A percentile compares a stretch with the other conserved stretches of the same genome.
Conservation (phyloP, 64 coral and sea anemone species). For the Dendrophyllia cribrosa region DNA sequence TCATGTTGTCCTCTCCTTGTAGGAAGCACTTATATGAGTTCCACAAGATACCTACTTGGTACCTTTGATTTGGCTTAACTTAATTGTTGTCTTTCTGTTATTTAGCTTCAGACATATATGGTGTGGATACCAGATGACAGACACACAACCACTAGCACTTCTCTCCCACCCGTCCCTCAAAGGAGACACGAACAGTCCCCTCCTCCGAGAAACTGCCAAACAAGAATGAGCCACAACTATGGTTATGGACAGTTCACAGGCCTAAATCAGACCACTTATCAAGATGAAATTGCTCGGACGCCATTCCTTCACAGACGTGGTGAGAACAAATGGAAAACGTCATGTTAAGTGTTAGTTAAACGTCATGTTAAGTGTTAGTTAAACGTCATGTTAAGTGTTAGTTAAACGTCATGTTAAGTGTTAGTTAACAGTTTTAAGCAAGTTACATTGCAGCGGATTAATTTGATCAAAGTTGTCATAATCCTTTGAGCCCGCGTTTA, state of each 20-base stretch:
- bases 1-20: no score
- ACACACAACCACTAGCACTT: background rate
- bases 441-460: no score
- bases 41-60: no score
- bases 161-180: constrained; percentile 29
- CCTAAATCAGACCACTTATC: background rate
- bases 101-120: constrained; percentile 49
- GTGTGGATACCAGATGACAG: constrained; percentile 38
- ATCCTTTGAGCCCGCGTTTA: no score
- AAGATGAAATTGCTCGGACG: background rate
- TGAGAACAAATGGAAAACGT: background rate
- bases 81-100: background rate
- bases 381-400: background rate
- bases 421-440: no score
- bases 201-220: constrained; percentile 1
- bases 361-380: no score
- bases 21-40: no score
- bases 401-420: background rate
- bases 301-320: constrained; percentile 11
- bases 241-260: background rate
- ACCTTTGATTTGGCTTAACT: background rate
- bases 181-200: background rate
- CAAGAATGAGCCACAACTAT: background rate
- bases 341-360: no score
- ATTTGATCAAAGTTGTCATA: no score